Base-by-base conservation (phyloP, 2,888 invertebrate genomes). In the Argyra leucocephala region DNA sequence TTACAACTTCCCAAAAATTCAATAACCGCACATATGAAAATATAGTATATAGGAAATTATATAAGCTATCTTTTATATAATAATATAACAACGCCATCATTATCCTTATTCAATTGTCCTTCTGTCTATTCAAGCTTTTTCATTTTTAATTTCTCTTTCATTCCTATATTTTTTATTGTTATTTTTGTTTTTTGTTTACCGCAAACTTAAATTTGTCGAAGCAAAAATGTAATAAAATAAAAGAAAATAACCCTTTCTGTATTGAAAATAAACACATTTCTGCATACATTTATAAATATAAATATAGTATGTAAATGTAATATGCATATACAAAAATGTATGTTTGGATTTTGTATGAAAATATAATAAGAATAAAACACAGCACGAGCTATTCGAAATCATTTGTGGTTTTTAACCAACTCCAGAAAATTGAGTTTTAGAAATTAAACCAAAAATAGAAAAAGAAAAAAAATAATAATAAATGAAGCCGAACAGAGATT, bases 371-470 rank as follows among this genome's bases (percentile, higher is more conserved):
- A 48, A 48, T 18, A 15, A 48, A 18, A 48, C 48, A 48, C 48
- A 48, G 37, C 37, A 37, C 37, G 37, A 37, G 37, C 48, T 48
- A 48, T 48, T 48, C n/a, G 48, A 48, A 48, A 48, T 48, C 48
- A 48, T 48, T 48, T 48, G 48, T 48, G 48, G 48, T 48, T 48
- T 48, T 48, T 12, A 2, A 9, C 15, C 15, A 48, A 48, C 12
- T 48, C 15, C 48, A 48, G 48, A 5, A 48, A 48, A 48, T 48
- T 48, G 48, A 48, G 48, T 48, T 48, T n/a, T 18, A 48, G 48
- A 48, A 48, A 48, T 48, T 48, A 48, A 48, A 48, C 48, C 48
- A 48, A 12, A 48, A 15, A 48, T 3, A 48, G 18, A 15, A 48
- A 12, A 37, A 37, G 12, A 37, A 37, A 37, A 37, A 37, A 37